Percentiles rank a stretch among this genome's conserved stretches.
phyloP scores from a whole-genome alignment of 1,140 invertebrate species.

The Macrocentrus cingulum region DNA sequence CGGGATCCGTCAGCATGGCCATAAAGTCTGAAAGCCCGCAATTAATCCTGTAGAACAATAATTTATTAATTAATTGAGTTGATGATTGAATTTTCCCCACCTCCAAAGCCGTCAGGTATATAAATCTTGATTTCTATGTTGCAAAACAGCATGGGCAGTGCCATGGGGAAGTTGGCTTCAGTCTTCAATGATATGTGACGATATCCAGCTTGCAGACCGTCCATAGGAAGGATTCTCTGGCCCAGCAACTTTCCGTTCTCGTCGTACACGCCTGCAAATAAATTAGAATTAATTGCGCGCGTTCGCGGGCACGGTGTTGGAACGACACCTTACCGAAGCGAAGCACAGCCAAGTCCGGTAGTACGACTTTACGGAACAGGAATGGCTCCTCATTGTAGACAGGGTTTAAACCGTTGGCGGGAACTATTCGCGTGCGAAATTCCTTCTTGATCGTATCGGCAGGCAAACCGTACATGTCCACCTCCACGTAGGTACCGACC shows the following conservation, averaged over 20 bases:
- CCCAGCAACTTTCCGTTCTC: constrained; percentile 97
- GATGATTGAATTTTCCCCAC: no score
- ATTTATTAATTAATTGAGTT: no score
- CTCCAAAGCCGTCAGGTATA: constrained; percentile 97
- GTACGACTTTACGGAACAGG: constrained; percentile 85
- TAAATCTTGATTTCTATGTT: constrained; percentile 99
- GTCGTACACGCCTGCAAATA: constrained; percentile 79
- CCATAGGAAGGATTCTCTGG: constrained; percentile 94
- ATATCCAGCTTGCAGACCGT: constrained; percentile 97
- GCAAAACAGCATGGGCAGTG: constrained; percentile 98
- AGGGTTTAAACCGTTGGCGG: constrained; percentile 79
- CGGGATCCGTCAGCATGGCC: constrained; percentile 94
- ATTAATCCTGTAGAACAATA: no score
- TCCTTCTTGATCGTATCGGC: constrained; percentile 83
- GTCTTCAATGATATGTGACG: constrained; percentile 96
- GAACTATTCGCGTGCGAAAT: constrained; percentile 78
- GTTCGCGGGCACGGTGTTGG: background rate
- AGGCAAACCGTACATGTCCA: constrained; percentile 83
- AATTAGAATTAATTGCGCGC: background rate
- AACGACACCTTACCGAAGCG: constrained; percentile 72
- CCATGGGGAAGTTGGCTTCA: constrained; percentile 99
- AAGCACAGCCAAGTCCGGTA: constrained; percentile 96
- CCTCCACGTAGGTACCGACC: constrained; percentile 75
- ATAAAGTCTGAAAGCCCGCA: constrained; percentile 95
- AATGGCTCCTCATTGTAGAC: constrained; percentile 86